phyloP scores from a whole-genome alignment of 2,797 vertebrate genomes.

The Thripadectes ignobilis region DNA sequence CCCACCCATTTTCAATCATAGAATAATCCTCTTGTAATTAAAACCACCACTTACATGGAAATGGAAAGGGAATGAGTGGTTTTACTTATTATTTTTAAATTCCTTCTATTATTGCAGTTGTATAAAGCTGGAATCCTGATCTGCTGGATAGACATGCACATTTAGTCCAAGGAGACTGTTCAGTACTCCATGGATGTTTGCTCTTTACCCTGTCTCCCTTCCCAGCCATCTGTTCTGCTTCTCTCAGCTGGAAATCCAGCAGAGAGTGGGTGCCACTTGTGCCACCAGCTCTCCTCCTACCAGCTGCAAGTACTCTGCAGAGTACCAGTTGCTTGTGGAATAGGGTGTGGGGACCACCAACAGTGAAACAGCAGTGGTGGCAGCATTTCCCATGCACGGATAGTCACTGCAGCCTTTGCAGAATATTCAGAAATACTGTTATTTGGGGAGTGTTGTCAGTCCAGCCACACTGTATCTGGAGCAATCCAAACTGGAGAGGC shows the following conservation, averaged over 20 bases:
- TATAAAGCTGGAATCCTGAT: not conserved
- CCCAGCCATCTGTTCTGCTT: slow-evolving; percentile 7
- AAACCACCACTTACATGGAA: not conserved
- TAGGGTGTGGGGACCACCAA: not conserved
- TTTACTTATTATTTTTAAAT: not conserved
- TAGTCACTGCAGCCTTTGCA: not conserved
- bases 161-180: not conserved
- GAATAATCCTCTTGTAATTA: not conserved
- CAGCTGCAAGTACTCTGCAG: not conserved
- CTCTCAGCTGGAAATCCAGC: not conserved
- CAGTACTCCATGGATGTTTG: not conserved
- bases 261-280: not conserved
- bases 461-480: not conserved
- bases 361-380: not conserved
- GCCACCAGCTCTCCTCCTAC: not conserved
- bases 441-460: not conserved
- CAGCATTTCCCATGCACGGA: rapidly evolving
- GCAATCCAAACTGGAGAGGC: not conserved
- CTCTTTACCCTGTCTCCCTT: not conserved
- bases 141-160: not conserved
- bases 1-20: not conserved
- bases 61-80: not conserved
- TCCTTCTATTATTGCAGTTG: not conserved
- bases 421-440: not conserved
- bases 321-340: not conserved